Conservation (phyloP, 2,888 invertebrate genomes). For the Parnassius glacialis region DNA sequence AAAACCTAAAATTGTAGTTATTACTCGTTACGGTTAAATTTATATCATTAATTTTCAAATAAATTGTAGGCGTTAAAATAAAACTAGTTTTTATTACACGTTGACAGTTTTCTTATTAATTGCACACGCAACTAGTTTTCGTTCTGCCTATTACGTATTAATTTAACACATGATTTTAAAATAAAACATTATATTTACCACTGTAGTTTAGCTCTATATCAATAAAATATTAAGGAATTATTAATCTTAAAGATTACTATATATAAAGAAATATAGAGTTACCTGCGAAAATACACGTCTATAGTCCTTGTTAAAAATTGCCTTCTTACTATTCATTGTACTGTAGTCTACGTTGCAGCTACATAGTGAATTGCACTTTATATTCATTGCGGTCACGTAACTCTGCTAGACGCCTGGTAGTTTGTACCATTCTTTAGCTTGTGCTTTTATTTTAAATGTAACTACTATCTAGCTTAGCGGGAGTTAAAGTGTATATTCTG, state of each 20-base stretch:
- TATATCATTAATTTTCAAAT: no score
- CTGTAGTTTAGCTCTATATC: neutral
- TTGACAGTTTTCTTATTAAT: no score
- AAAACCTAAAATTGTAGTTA: no score
- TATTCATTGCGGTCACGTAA: constrained; percentile 46
- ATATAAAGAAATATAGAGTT: neutral
- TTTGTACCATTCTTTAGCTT: constrained; percentile 16
- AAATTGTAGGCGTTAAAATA: no score
- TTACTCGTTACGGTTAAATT: no score
- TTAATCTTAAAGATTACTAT: no score
- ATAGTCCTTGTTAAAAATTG: constrained; percentile 8
- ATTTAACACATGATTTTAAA: neutral
- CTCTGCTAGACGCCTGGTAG: constrained; percentile 33
- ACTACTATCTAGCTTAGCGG: constrained; percentile 4
- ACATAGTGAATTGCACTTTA: constrained; percentile 19
- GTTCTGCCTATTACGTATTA: neutral
- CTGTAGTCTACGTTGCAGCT: constrained; percentile 6
- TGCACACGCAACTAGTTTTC: no score
- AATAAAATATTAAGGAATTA: neutral
- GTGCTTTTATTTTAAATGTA: constrained; percentile 13
- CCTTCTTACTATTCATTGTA: constrained; percentile 21
- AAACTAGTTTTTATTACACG: no score
- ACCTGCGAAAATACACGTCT: constrained; percentile 15
- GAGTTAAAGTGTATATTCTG: neutral
- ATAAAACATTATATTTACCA: neutral